Evolutionary conservation across 2,888 invertebrate species (phyloP), one percentile per base, ranked within the genome.

Genomic region (Melikaiella ostensackeni): DNA sequence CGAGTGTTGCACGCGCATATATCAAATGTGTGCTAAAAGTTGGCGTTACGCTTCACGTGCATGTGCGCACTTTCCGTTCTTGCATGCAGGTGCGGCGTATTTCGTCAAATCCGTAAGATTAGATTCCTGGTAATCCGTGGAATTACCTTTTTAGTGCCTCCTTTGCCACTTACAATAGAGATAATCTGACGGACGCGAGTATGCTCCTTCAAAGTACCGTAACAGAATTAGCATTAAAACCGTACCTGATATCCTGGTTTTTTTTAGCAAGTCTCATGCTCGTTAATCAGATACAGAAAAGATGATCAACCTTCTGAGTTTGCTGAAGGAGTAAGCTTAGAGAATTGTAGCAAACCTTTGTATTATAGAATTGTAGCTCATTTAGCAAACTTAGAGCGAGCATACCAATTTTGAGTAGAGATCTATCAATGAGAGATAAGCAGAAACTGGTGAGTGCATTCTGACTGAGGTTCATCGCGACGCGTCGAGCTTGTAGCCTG

Each of bases 401-500:
- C 19, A 42, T 42, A 16, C 9, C 42, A 13, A 2, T 42, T 42
- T 64, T 2, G 24, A 24, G 24, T 16, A 19, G 16, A 42, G 38
- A 42, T 38, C 33, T 38, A 64, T 64, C 50, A 50, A 70, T 50
- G 50, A n/a, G 50, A 70, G 46, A 33, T 33, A 13, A 50, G 70
- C 50, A 33, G 50, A 50, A 9, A 30, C 19, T 11, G 19, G 50
- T 50, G 30, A 70, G 33, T 50, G 42, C 33, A 33, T 70, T 50
- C 70, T 70, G n/a, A 50, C 50, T 27, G 46, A 30, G 30, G 50
- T 30, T 70, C 70, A 70, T 46, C 27, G 50, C 50, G 70, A 50
- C 70, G 30, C 50, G 13, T 33, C 27, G 33, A n/a, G 30, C 70
- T 85, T 82, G 80, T 81, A 83, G 84, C 83, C 84, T 81, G 78